A percentile compares a stretch with the other conserved stretches of the same genome.
Conservation (phyloP, 1,140 invertebrate species). For the Yoshiicerus persimilis region DNA sequence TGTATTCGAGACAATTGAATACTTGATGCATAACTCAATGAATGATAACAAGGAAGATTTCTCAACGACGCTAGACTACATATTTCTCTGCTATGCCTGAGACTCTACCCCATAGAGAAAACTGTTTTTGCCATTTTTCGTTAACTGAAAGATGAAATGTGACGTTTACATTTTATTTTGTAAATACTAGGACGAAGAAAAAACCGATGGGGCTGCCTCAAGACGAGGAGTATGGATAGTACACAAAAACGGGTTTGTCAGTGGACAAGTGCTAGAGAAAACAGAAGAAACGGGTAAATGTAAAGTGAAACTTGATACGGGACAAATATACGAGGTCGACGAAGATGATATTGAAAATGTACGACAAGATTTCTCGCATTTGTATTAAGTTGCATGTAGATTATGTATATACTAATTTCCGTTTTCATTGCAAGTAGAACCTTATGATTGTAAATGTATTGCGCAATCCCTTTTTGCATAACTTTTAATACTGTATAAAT, state of each 20-base stretch:
- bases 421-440: neutral
- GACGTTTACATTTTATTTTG: neutral
- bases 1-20: neutral
- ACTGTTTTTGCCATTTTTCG: too few species aligned
- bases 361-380: neutral
- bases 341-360: constrained; percentile 63
- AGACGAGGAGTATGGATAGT: constrained; percentile 39
- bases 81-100: too few species aligned
- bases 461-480: neutral
- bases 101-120: too few species aligned
- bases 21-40: neutral
- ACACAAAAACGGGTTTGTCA: constrained; percentile 46
- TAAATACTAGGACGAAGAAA: constrained; percentile 27
- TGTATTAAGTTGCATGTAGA: neutral
- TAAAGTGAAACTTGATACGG: constrained; percentile 57
- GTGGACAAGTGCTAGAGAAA: constrained; percentile 42
- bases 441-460: neutral
- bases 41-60: too few species aligned
- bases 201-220: constrained; percentile 12
- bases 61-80: too few species aligned
- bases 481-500: neutral
- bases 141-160: neutral
- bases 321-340: constrained; percentile 59
- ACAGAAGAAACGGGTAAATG: constrained; percentile 55
- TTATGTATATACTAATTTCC: neutral